Conservation (phyloP, 2,888 invertebrate species). For the Lasioglossum pauxillum region DNA sequence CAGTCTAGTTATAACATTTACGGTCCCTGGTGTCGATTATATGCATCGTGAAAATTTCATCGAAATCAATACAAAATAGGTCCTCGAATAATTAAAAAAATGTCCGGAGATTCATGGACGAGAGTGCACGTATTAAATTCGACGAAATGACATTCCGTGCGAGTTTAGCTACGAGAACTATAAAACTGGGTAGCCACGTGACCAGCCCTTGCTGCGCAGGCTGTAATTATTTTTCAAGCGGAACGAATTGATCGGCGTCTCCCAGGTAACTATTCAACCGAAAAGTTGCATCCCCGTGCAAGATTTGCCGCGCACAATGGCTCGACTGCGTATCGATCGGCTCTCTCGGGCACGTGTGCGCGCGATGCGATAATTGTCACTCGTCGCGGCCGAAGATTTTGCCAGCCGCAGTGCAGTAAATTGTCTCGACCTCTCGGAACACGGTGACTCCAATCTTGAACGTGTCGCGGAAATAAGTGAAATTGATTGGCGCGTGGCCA, state of each 20-base stretch:
- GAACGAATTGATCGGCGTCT: background rate
- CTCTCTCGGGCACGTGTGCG: conserved; percentile 32
- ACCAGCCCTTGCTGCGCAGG: background rate
- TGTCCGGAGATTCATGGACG: no score
- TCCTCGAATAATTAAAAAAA: no score
- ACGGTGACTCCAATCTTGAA: conserved; percentile 54
- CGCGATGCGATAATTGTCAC: conserved; percentile 51
- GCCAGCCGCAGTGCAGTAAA: conserved; percentile 61
- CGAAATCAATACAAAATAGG: no score
- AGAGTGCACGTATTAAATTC: no score
- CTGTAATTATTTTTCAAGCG: background rate
- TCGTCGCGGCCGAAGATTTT: conserved; percentile 53
- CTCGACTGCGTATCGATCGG: conserved; percentile 43
- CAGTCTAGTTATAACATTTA: no score
- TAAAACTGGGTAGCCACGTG: no score
- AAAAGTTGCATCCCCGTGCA: conserved; percentile 8
- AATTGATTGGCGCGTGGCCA: conserved; percentile 53
- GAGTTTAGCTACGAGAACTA: no score
- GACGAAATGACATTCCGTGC: no score
- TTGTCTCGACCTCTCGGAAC: conserved; percentile 58
- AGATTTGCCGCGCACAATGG: conserved; percentile 10
- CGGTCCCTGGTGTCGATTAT: no score
- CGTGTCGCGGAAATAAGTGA: conserved; percentile 62
- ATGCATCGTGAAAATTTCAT: no score
- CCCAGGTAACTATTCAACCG: background rate